Evolutionary conservation across 2,888 invertebrate genomes (phyloP).

Genomic region (Cybosia mesomella): DNA sequence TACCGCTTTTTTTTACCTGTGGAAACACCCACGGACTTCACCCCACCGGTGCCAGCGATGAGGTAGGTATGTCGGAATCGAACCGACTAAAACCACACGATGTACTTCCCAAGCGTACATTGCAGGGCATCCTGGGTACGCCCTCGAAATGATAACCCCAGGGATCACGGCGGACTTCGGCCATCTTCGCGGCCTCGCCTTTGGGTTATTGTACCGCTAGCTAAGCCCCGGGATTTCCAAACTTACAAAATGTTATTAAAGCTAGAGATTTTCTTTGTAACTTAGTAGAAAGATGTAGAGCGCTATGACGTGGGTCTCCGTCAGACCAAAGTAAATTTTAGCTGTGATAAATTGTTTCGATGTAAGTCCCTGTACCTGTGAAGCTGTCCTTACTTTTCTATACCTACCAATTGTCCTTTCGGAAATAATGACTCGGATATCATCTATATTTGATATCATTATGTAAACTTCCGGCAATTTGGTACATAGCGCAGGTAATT

Average conservation of each 20-base stretch:
- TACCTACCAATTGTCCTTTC: conserved; percentile 15
- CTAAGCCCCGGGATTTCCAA: neutral
- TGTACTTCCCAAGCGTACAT: no score
- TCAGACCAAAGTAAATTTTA: conserved; percentile 25
- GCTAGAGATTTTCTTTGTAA: conserved; percentile 5
- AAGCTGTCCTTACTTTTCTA: conserved; percentile 20
- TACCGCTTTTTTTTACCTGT: no score
- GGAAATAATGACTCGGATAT: conserved; percentile 2
- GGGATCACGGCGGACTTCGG: no score
- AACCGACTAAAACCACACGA: no score
- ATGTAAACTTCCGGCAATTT: conserved; percentile 33
- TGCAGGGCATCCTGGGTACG: no score
- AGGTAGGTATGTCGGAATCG: no score
- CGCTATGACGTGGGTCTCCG: conserved; percentile 19
- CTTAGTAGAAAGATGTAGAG: conserved; percentile 27
- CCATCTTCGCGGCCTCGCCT: no score
- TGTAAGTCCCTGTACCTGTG: conserved; percentile 30
- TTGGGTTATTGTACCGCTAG: neutral
- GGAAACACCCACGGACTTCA: no score
- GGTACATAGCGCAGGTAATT: conserved; percentile 6
- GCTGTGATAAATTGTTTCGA: conserved; percentile 32
- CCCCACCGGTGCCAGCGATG: no score
- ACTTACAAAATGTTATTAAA: neutral
- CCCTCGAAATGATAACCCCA: no score
- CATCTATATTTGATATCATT: conserved; percentile 13